These are phyloP conservation scores for Diarsia rubi DNA, from an alignment of 2,888 invertebrate species.

Conservation along the genomic window DNA sequence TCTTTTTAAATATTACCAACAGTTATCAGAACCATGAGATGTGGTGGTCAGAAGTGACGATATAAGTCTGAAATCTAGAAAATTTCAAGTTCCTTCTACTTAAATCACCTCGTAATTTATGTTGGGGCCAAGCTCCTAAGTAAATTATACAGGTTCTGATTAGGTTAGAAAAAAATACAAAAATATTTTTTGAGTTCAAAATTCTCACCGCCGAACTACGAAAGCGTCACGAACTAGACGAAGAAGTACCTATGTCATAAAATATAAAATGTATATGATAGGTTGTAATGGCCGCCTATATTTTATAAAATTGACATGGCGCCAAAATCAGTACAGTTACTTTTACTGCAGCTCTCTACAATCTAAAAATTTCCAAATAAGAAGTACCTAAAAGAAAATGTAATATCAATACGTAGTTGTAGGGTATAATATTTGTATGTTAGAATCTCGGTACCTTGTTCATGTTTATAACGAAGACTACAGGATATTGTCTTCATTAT, in stretches of 20 bases:
- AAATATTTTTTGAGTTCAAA: constrained; percentile 75
- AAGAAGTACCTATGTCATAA: constrained; percentile 64
- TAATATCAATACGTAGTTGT: constrained; percentile 73
- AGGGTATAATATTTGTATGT: constrained; percentile 77
- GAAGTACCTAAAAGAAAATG: constrained; percentile 80
- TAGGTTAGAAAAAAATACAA: constrained; percentile 87
- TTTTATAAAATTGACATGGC: constrained; percentile 62
- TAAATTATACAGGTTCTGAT: constrained; percentile 92
- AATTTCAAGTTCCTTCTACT: constrained; percentile 88
- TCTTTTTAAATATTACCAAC: constrained; percentile 79
- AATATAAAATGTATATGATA: constrained; percentile 63
- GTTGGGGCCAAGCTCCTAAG: constrained; percentile 83
- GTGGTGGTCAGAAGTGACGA: constrained; percentile 88
- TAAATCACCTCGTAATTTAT: constrained; percentile 91
- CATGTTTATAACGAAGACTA: constrained; percentile 68
- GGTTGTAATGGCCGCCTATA: constrained; percentile 61
- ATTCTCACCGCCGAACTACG: constrained; percentile 83
- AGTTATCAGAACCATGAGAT: constrained; percentile 87
- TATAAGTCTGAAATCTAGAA: constrained; percentile 81
- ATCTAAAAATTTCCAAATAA: constrained; percentile 73
- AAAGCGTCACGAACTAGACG: constrained; percentile 81
- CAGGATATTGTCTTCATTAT: constrained; percentile 75
- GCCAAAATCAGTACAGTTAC: constrained; percentile 55
- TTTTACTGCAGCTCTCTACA: constrained; percentile 78
- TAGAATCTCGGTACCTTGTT: constrained; percentile 88